Base-by-base conservation (phyloP, 1,140 invertebrate genomes). In the Macrobrachium rosenbergii region DNA sequence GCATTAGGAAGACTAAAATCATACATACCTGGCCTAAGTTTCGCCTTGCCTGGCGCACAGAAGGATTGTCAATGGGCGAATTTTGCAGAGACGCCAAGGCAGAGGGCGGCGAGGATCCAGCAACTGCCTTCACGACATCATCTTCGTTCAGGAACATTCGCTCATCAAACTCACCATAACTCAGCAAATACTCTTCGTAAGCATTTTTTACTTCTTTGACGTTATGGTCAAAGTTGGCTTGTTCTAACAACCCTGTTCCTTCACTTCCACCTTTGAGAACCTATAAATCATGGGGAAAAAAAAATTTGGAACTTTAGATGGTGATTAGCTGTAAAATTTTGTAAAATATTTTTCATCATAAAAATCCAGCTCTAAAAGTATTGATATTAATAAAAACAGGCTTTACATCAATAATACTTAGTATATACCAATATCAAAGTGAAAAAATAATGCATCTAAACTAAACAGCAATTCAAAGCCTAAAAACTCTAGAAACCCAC, bases 131-230 rank as follows among this genome's bases (percentile, higher is more conserved):
- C 12, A 84, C 83, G 7, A 87, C 88, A 58, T 87, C 83, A 7
- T 87, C 83, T 28, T 94, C 93, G 67, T 93, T 94, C 91, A 93
- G 90, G 93, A 99, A 98, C 91, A 99, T 97, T 91, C 98, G 94
- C 92, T 99, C 98, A 91, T 99, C 98, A 92, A 99, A 98, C 93
- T 99, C 97, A 7, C 98, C 97, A 80, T 96, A 95, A 91, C 95
- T 98, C 17, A 99, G 92, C 62, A 99, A 95, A 92, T 96, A 97
- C 88, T 96, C 95, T 92, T 99, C 98, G 91, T 99, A 99, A 43
- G 95, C 93, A 91, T 95, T 96, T 89, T 96, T 97, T 67, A 99
- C 93, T 86, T 95, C 95, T 93, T 97, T 98, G 5, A 95, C 95
- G 93, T 96, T 97, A 6, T 92, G 91, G 90, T 97, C 96, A 92